phyloP scores from a whole-genome alignment of 2,113 vertebrate species.

The Mungos mungo region DNA sequence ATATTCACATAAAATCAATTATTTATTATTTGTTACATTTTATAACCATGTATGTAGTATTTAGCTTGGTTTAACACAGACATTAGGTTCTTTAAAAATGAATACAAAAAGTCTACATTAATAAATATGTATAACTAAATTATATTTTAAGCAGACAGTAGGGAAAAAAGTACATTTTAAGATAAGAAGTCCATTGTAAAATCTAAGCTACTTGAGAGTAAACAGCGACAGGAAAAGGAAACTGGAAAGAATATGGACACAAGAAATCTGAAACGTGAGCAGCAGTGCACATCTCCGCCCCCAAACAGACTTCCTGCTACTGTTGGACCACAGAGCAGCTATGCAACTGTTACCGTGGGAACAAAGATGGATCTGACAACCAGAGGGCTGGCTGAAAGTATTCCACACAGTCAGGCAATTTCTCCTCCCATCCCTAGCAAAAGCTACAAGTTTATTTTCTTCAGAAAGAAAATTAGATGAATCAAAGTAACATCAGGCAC shows the following conservation, averaged over 20 bases:
- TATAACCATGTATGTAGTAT: background rate
- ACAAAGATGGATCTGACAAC: background rate
- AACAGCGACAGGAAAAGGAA: background rate
- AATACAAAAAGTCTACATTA: background rate
- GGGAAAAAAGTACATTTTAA: background rate
- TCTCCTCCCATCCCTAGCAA: background rate
- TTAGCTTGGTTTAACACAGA: background rate
- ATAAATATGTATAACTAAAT: background rate
- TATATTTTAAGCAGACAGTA: background rate
- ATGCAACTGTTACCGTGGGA: background rate
- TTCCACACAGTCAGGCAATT: background rate
- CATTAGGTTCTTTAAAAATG: background rate
- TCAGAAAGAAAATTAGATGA: background rate
- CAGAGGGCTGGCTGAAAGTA: background rate
- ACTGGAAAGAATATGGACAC: background rate
- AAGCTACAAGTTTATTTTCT: background rate
- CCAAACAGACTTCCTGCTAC: too few relatives aligned
- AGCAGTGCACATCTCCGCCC: background rate
- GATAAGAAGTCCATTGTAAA: background rate
- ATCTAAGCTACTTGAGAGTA: background rate
- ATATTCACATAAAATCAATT: background rate
- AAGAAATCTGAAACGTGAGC: background rate
- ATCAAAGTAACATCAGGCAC: background rate
- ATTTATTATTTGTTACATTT: background rate
- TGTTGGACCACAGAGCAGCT: background rate